phyloP scores from a whole-genome alignment of 2,888 invertebrate genomes.

The Phorcus lineatus region DNA sequence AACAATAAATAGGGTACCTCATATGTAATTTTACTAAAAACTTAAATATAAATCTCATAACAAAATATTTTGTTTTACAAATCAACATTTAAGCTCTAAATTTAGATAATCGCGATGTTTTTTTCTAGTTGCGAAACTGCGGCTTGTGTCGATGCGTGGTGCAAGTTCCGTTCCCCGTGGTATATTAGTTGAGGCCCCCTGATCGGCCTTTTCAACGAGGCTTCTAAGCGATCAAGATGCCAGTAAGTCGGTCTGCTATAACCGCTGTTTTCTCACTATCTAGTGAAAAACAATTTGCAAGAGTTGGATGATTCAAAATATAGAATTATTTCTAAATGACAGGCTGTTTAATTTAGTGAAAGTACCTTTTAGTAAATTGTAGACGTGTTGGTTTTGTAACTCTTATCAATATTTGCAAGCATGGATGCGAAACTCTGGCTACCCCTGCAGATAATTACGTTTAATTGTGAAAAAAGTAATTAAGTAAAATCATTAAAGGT shows the following conservation, averaged over 20 bases:
- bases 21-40: too few species aligned
- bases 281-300: neutral
- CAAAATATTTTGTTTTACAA: too few species aligned
- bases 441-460: too few species aligned
- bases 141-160: slow-evolving; percentile 36
- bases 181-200: slow-evolving; percentile 38
- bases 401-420: neutral
- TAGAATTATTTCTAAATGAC: neutral
- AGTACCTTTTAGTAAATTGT: neutral
- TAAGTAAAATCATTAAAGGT: too few species aligned
- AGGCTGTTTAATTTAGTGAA: neutral
- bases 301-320: neutral
- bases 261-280: neutral
- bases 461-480: too few species aligned
- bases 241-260: slow-evolving; percentile 39
- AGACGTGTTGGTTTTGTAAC: neutral
- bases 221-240: slow-evolving; percentile 39
- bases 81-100: too few species aligned
- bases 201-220: slow-evolving; percentile 38
- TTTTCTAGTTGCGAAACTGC: slow-evolving; percentile 23
- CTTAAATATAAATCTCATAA: too few species aligned
- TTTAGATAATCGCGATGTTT: too few species aligned
- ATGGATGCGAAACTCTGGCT: too few species aligned
- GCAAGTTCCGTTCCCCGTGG: slow-evolving; percentile 38
- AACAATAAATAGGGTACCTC: too few species aligned